phyloP scores from a whole-genome alignment of 2,113 vertebrate genomes.

The Sigmodon hispidus region DNA sequence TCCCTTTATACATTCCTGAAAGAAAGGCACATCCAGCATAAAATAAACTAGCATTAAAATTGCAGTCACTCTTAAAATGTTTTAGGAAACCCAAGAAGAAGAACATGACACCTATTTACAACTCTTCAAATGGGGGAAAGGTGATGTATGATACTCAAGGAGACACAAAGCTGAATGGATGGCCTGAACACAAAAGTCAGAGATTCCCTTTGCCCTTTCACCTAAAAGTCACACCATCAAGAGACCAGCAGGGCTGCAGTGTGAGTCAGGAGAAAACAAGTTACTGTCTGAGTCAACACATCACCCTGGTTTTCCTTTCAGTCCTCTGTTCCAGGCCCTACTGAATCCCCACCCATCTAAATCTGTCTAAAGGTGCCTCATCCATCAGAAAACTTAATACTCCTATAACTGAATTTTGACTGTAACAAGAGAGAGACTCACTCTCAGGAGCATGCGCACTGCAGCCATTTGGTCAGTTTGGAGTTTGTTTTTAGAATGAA shows the following conservation, averaged over 20 bases:
- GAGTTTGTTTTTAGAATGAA: constrained; percentile 76
- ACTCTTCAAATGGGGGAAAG: neutral
- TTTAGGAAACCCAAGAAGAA: constrained; percentile 54
- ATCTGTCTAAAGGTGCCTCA: constrained; percentile 63
- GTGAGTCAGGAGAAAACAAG: constrained; percentile 59
- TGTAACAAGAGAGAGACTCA: constrained; percentile 66
- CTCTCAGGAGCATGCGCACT: constrained; percentile 57
- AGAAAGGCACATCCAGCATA: constrained; percentile 18
- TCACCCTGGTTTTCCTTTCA: constrained; percentile 64
- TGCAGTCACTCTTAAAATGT: constrained; percentile 42
- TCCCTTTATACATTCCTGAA: constrained; percentile 26
- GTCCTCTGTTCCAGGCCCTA: constrained; percentile 45
- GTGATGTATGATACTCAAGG: neutral
- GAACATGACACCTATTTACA: constrained; percentile 25
- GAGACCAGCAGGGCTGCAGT: constrained; percentile 27
- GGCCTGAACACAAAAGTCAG: constrained; percentile 9
- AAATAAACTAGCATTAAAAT: constrained; percentile 53
- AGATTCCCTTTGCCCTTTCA: constrained; percentile 70
- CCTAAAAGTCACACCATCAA: constrained; percentile 38
- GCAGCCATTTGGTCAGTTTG: constrained; percentile 69
- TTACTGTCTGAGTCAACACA: constrained; percentile 71
- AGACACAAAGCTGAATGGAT: neutral
- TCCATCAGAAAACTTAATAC: constrained; percentile 53
- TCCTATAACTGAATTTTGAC: constrained; percentile 69
- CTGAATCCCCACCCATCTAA: constrained; percentile 72